Evolutionary conservation across 2,113 vertebrate genomes (phyloP), one percentile per base, ranked within the genome.

Genomic region (Rhipidura dahli): DNA sequence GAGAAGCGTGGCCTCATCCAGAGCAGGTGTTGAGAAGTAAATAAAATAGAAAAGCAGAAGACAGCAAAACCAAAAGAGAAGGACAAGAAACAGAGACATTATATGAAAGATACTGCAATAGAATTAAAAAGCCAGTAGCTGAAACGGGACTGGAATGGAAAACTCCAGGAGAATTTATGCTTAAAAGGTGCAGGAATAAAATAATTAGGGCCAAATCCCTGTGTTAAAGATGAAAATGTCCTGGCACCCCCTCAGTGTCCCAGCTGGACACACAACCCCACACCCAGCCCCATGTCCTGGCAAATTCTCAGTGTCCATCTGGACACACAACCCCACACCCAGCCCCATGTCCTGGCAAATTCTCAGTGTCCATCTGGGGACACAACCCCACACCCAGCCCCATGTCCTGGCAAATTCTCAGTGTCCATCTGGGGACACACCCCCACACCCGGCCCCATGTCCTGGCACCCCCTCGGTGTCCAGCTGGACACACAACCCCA

Each of bases 261-360:
- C 2, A 4, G 5, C 17, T 13, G 10, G 4, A 59, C 22, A 45
- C 35, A 10, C 20, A 47, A 1, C 21, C 20, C 69, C 15, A 71
- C 3, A 21, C 10, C 21, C 61, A 80, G 14, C 16, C 12, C 77
- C 39, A 35, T 19, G 3, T 11, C 30, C 73, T 40, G 16, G 16
- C 6, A 37, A 0, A 15, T 2, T 8, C n/a, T 70, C 35, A 30
- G 0, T 5, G 7, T 60, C n/a, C 61, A 21, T 3, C 2, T 44
- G 63, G 40, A 65, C 3, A 26, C 17, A 6, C 11, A 44, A 6
- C 4, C 12, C n/a, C n/a, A 80, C 5, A 56, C 2, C 12, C 10
- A 68, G 7, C 6, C 10, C n/a, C 5, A 16, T 19, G 5, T 7
- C 28, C n/a, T 57, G 26, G 3, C 2, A 35, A n/a, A n/a, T n/a